Percentiles rank a stretch among this genome's conserved stretches.
phyloP scores from a whole-genome alignment of 2,113 vertebrate genomes.

The Bubo scandiacus region DNA sequence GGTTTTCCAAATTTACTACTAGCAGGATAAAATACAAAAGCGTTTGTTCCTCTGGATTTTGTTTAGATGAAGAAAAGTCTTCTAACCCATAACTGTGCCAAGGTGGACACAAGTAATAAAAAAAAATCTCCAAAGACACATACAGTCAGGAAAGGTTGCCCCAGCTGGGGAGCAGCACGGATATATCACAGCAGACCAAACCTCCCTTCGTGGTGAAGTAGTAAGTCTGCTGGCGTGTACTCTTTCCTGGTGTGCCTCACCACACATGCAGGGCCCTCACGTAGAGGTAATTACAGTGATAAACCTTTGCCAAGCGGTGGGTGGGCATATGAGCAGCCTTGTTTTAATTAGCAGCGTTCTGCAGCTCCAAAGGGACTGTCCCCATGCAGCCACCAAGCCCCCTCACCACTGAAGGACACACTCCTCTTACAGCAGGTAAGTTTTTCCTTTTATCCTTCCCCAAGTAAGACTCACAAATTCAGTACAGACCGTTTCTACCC shows the following conservation, averaged over 20 bases:
- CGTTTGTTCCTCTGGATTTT: background rate
- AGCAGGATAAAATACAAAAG: background rate
- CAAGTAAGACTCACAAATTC: background rate
- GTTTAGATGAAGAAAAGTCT: background rate
- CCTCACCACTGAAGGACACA: background rate
- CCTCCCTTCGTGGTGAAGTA: background rate
- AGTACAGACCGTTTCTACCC: background rate
- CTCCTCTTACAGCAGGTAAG: background rate
- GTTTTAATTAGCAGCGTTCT: background rate
- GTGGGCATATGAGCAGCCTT: background rate
- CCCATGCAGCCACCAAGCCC: accelerated
- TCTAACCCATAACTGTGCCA: background rate
- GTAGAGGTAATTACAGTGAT: background rate
- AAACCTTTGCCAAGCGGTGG: background rate
- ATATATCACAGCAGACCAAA: background rate
- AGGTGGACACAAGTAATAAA: background rate
- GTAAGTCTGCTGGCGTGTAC: accelerated
- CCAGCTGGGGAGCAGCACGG: background rate
- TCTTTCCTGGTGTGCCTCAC: background rate
- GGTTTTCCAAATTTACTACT: background rate
- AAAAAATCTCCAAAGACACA: background rate
- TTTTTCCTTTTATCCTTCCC: background rate
- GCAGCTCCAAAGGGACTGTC: background rate
- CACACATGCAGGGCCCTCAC: accelerated
- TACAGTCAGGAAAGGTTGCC: background rate